Percentiles rank a stretch among this genome's conserved stretches.
Evolutionary conservation across 2,888 invertebrate species (phyloP).

Genomic region (Hedya salicella): DNA sequence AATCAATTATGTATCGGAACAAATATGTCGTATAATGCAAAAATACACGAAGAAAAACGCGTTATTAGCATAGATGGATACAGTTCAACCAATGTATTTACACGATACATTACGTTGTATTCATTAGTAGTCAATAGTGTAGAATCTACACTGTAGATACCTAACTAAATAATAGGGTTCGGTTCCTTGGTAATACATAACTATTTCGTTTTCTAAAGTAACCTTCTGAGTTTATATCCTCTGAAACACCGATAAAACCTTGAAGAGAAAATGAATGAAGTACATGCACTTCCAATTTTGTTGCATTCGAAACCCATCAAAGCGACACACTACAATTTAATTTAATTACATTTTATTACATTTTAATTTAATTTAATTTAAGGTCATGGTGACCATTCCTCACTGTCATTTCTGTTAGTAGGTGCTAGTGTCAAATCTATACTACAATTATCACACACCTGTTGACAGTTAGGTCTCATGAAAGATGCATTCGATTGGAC

Average conservation of each 20-base stretch:
- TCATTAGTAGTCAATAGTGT: no score
- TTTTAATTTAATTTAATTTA: constrained; percentile 17
- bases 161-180: no score
- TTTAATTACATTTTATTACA: constrained; percentile 8
- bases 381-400: constrained; percentile 3
- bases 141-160: no score
- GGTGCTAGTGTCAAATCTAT: constrained; percentile 8
- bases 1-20: constrained; percentile 20
- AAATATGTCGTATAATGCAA: not conserved
- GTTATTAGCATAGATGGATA: not conserved
- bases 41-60: not conserved
- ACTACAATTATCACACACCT: constrained; percentile 26
- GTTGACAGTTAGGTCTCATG: constrained; percentile 32
- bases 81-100: not conserved
- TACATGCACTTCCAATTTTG: no score
- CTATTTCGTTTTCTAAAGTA: no score
- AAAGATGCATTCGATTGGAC: constrained; percentile 10
- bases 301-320: not conserved
- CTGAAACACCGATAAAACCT: no score
- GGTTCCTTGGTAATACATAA: no score
- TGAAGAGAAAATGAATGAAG: no score
- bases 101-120: no score
- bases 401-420: constrained; percentile 21
- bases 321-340: constrained; percentile 17
- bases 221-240: no score